A percentile compares a stretch with the other conserved stretches of the same genome.
These are phyloP conservation scores for Metridium senile DNA, from an alignment of 92 coral and sea anemone species.

Conservation along the genomic window DNA sequence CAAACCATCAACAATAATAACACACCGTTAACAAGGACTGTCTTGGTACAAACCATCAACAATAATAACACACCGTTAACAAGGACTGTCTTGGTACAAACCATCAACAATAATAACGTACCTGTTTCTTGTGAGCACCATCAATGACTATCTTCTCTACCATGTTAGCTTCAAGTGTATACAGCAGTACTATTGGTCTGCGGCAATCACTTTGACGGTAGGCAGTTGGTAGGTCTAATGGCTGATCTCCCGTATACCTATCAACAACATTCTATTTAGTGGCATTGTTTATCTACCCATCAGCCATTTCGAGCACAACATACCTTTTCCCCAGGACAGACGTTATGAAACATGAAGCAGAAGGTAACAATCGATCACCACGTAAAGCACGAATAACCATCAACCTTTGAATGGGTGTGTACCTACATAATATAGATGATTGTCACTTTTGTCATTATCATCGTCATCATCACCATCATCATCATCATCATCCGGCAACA, in stretches of 20 bases:
- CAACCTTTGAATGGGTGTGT: slow-evolving; percentile 87
- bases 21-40: no score
- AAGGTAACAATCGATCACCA: slow-evolving; percentile 89
- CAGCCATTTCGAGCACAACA: background rate
- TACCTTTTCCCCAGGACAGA: slow-evolving; percentile 95
- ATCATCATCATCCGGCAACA: background rate
- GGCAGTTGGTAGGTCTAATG: slow-evolving; percentile 87
- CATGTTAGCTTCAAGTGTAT: slow-evolving; percentile 86
- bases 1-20: no score
- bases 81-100: no score
- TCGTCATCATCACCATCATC: background rate
- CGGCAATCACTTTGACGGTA: slow-evolving; percentile 96
- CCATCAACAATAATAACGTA: background rate
- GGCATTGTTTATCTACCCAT: no score
- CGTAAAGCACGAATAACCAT: slow-evolving; percentile 96
- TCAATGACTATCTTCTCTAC: slow-evolving; percentile 88
- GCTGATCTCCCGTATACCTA: slow-evolving; percentile 88
- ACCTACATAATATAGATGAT: slow-evolving; percentile 44
- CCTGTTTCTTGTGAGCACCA: slow-evolving; percentile 91
- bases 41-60: no score
- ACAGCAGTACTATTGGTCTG: slow-evolving; percentile 88
- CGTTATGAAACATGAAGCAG: slow-evolving; percentile 86
- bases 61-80: no score
- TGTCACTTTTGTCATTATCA: background rate
- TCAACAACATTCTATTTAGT: no score